phyloP scores from a whole-genome alignment of 35 echinoderm and acorn worm species.

The Heliocidaris erythrogramma region DNA sequence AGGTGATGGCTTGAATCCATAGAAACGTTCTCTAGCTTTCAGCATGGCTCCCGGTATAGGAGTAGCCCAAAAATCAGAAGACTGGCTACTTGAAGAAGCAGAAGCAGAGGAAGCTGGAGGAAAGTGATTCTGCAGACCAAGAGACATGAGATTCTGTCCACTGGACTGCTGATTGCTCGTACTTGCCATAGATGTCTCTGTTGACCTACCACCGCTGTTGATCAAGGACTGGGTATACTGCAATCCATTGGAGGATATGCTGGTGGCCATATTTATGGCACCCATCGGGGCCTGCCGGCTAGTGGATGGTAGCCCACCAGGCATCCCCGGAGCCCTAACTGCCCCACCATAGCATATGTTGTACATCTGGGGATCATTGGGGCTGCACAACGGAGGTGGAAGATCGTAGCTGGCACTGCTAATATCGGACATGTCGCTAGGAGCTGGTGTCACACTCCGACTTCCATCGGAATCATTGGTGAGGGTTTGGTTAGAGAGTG shows the following conservation, averaged over 20 bases:
- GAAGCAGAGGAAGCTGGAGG: background rate
- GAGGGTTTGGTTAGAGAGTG: slow-evolving; percentile 50
- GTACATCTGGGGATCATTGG: slow-evolving; percentile 74
- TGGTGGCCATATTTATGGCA: background rate
- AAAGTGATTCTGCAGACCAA: background rate
- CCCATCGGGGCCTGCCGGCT: background rate
- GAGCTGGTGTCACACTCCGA: slow-evolving; percentile 35
- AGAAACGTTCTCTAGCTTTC: slow-evolving; percentile 44
- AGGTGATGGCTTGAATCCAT: slow-evolving; percentile 19
- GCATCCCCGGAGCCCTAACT: slow-evolving; percentile 24
- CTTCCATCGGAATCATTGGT: slow-evolving; percentile 55
- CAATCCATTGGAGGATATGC: background rate
- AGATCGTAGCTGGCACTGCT: slow-evolving; percentile 77
- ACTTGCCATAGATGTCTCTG: background rate
- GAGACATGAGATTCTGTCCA: background rate
- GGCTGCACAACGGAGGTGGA: slow-evolving; percentile 73
- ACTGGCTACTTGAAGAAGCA: background rate
- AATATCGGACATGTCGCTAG: slow-evolving; percentile 67
- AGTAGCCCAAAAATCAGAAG: slow-evolving; percentile 34
- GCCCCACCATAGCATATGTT: slow-evolving; percentile 70
- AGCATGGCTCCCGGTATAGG: slow-evolving; percentile 39
- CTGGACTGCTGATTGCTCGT: background rate
- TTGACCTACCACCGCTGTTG: background rate
- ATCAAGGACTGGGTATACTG: slow-evolving; percentile 27
- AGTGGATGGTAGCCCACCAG: background rate